These are phyloP conservation scores for roundworm (Caenorhabditis elegans) DNA, from an alignment of 1,140 invertebrate species.

Conservation along the genomic window WBcel235 BX284604.4:8700501-8701000, in stretches of 20 bases:
- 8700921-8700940: slow-evolving; percentile 69
- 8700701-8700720: slow-evolving; percentile 70
- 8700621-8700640: slow-evolving; percentile 51
- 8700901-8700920: slow-evolving; percentile 69
- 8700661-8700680: neutral
- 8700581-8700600: slow-evolving; percentile 65
- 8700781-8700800: slow-evolving; percentile 65
- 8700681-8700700: slow-evolving; percentile 67
- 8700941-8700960: slow-evolving; percentile 68
- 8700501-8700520: slow-evolving; percentile 68
- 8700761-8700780: slow-evolving; percentile 53
- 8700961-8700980: slow-evolving; percentile 67
- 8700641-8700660: slow-evolving; percentile 52
- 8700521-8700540: slow-evolving; percentile 68
- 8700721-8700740: slow-evolving; percentile 71
- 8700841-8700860: slow-evolving; percentile 68
- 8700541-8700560: slow-evolving; percentile 70
- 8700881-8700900: slow-evolving; percentile 70
- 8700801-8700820: too few species aligned
- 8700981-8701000: slow-evolving; percentile 63
- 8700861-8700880: slow-evolving; percentile 68
- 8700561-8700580: slow-evolving; percentile 70
- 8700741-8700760: slow-evolving; percentile 67
- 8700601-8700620: slow-evolving; percentile 65
- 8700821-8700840: too few species aligned